Conservation (phyloP, 2,797 vertebrate species). For the Anniella stebbinsi region DNA sequence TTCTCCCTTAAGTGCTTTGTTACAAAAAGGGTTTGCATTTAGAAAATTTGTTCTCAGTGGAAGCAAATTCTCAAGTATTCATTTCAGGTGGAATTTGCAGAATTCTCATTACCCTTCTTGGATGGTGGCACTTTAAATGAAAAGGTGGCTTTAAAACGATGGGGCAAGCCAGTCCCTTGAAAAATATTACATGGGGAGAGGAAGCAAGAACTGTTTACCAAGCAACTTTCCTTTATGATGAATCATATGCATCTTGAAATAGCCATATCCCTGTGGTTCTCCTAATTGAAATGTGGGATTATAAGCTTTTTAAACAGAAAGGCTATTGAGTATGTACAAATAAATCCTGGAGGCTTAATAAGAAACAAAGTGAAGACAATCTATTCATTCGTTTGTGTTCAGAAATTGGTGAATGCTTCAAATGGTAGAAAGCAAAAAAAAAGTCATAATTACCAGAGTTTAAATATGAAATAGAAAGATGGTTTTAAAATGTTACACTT, state of each 20-base stretch:
- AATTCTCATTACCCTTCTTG: not conserved
- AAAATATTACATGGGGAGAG: not conserved
- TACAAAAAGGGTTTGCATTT: not conserved
- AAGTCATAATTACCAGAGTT: not conserved
- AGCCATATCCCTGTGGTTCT: not conserved
- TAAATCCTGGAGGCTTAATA: not conserved
- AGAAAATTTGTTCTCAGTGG: not conserved
- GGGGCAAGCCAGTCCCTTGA: not conserved
- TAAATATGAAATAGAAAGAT: not conserved
- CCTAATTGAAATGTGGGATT: not conserved
- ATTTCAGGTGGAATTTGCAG: not conserved
- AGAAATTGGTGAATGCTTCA: not conserved
- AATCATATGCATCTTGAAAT: not conserved
- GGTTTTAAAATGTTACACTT: not conserved
- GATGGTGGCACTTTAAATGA: not conserved
- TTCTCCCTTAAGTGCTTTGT: not conserved
- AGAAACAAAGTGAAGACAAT: not conserved
- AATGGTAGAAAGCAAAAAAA: not conserved
- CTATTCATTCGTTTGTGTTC: not conserved
- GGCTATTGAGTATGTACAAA: not conserved
- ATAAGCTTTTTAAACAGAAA: not conserved
- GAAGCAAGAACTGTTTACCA: not conserved
- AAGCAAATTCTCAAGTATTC: not conserved
- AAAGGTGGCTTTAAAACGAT: not conserved
- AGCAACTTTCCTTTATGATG: not conserved